phyloP scores from a whole-genome alignment of 2,113 vertebrate species.

The Benitochromis conjunctus region DNA sequence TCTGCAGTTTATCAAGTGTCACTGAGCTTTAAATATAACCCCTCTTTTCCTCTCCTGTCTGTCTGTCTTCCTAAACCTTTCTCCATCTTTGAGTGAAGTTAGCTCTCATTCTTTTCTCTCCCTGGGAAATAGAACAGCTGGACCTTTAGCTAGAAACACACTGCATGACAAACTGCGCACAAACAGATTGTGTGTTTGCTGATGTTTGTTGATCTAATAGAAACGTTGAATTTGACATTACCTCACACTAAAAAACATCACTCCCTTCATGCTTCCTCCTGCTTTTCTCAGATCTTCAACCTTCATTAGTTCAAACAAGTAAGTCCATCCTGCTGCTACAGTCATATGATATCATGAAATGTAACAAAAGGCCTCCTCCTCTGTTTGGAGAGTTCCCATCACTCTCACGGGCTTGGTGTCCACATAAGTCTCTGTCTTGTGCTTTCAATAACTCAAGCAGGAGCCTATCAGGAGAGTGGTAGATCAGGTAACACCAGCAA shows the following conservation, averaged over 20 bases:
- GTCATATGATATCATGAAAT: not conserved
- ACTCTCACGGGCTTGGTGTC: not conserved
- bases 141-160: not conserved
- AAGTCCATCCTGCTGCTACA: not conserved
- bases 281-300: not conserved
- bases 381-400: not conserved
- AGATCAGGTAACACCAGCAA: conserved; percentile 42
- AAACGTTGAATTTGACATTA: not conserved
- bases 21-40: not conserved
- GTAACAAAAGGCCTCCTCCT: not conserved
- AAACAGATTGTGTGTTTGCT: not conserved
- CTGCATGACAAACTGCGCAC: not conserved
- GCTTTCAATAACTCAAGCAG: conserved; percentile 29
- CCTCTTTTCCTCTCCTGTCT: not conserved
- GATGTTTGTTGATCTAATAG: not conserved
- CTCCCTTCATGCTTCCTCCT: not conserved
- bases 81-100: not conserved
- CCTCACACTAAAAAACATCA: not conserved
- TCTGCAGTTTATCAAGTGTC: not conserved
- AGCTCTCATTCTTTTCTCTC: not conserved
- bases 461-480: conserved; percentile 32
- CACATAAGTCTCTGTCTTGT: conserved; percentile 23
- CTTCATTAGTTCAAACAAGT: not conserved
- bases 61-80: not conserved
- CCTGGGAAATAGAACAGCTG: not conserved